These are phyloP conservation scores for Linyphia triangularis DNA, from an alignment of 2,888 invertebrate genomes.

Conservation along the genomic window DNA sequence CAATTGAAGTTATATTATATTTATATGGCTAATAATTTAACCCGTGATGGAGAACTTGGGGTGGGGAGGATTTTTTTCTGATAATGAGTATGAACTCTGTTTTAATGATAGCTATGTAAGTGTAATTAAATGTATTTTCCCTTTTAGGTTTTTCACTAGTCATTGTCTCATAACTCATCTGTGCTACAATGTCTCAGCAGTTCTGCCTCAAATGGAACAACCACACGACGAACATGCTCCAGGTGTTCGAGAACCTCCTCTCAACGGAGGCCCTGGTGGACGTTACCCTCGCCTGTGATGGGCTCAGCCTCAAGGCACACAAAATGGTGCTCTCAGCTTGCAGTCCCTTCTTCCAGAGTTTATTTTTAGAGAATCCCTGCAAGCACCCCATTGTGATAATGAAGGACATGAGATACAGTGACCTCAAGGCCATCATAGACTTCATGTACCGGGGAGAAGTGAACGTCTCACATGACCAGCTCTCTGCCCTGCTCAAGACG, in stretches of 20 bases:
- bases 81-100: not conserved
- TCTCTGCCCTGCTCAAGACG: conserved; percentile 91
- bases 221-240: conserved; percentile 92
- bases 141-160: conserved; percentile 72
- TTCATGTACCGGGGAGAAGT: conserved; percentile 98
- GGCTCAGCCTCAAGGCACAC: conserved; percentile 93
- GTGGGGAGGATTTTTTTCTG: not conserved
- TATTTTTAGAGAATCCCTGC: conserved; percentile 95
- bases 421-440: conserved; percentile 93
- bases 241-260: conserved; percentile 92
- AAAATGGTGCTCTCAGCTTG: conserved; percentile 96
- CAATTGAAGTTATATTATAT: too few relatives aligned
- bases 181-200: conserved; percentile 83
- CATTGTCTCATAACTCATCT: conserved; percentile 70
- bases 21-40: too few relatives aligned
- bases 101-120: too few relatives aligned
- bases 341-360: conserved; percentile 93
- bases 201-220: conserved; percentile 96
- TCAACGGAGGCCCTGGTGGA: conserved; percentile 94
- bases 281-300: conserved; percentile 94
- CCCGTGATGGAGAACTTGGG: too few relatives aligned
- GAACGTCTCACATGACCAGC: conserved; percentile 94
- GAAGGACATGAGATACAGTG: conserved; percentile 93
- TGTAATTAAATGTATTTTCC: too few relatives aligned
- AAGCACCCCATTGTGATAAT: conserved; percentile 96